Evolutionary conservation across 2,113 vertebrate species (phyloP).

Genomic region (Eurystomus gularis): DNA sequence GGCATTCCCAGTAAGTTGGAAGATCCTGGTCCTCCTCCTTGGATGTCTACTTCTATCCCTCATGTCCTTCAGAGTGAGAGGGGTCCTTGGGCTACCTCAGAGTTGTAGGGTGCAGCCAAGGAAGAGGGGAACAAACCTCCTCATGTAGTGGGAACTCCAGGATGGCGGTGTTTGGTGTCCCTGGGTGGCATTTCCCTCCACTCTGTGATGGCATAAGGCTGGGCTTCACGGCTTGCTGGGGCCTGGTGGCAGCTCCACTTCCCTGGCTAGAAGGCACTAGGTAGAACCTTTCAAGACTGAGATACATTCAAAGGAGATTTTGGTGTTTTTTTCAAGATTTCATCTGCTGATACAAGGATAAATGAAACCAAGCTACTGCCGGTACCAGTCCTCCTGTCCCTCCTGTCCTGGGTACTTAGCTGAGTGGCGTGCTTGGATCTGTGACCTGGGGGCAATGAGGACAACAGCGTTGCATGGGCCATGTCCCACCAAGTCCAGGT

Average conservation of each 20-base stretch:
- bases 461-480: background rate
- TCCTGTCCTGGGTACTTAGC: background rate
- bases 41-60: rapidly evolving
- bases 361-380: background rate
- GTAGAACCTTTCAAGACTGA: slow-evolving; percentile 42
- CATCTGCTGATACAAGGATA: background rate
- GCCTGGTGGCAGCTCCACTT: background rate
- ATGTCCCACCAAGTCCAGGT: background rate
- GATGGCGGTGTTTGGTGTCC: background rate
- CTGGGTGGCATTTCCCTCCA: background rate
- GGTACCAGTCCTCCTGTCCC: rapidly evolving
- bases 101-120: background rate
- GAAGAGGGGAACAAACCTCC: background rate
- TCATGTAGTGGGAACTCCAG: rapidly evolving
- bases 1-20: slow-evolving; percentile 92
- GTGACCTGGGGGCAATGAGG: rapidly evolving
- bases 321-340: background rate
- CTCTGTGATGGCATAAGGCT: background rate
- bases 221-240: background rate
- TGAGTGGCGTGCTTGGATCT: rapidly evolving
- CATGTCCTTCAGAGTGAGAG: background rate
- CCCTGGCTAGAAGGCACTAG: background rate
- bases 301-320: slow-evolving; percentile 15
- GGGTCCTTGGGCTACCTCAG: background rate
- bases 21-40: background rate